A percentile compares a stretch with the other conserved stretches of the same genome.
phyloP scores from a whole-genome alignment of 2,888 invertebrate species.

The Lagria hirta region DNA sequence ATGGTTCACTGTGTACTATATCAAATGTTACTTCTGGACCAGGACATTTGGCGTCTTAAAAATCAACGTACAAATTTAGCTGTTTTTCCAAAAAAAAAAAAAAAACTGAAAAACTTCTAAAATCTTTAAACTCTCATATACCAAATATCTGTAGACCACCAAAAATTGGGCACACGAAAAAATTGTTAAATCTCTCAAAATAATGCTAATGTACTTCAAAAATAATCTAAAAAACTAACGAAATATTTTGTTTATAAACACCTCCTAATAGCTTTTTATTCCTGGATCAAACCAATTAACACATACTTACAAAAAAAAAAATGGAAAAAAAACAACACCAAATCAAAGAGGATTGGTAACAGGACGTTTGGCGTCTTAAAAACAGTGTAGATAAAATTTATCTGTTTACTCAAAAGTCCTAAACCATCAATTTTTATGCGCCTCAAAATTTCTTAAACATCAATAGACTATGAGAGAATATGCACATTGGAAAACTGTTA shows the following conservation, averaged over 20 bases:
- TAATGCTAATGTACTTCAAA: constrained; percentile 1
- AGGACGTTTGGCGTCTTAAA: constrained; percentile 1
- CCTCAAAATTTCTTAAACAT: too few relatives aligned
- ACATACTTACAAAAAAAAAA: too few relatives aligned
- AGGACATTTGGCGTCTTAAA: constrained; percentile 8
- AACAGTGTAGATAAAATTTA: too few relatives aligned
- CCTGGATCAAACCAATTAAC: neutral
- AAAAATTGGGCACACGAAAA: constrained; percentile 9
- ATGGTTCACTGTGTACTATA: too few relatives aligned
- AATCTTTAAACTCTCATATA: constrained; percentile 3
- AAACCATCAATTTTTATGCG: too few relatives aligned
- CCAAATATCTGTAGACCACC: constrained; percentile 12
- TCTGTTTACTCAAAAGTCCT: too few relatives aligned
- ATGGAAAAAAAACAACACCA: too few relatives aligned
- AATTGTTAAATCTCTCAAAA: constrained; percentile 2
- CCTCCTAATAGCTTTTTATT: constrained; percentile 3
- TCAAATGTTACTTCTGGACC: constrained; percentile 10
- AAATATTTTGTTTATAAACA: constrained; percentile 4
- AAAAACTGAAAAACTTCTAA: constrained; percentile 2
- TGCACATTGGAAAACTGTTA: too few relatives aligned
- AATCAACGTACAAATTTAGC: constrained; percentile 3
- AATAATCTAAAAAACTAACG: constrained; percentile 5
- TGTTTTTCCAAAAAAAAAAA: constrained; percentile 7
- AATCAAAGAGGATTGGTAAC: constrained; percentile 4
- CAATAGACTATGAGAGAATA: too few relatives aligned